A percentile compares a stretch with the other conserved stretches of the same genome.
Conservation (phyloP, 2,797 vertebrate genomes). For the Phrynocephalus forsythii region DNA sequence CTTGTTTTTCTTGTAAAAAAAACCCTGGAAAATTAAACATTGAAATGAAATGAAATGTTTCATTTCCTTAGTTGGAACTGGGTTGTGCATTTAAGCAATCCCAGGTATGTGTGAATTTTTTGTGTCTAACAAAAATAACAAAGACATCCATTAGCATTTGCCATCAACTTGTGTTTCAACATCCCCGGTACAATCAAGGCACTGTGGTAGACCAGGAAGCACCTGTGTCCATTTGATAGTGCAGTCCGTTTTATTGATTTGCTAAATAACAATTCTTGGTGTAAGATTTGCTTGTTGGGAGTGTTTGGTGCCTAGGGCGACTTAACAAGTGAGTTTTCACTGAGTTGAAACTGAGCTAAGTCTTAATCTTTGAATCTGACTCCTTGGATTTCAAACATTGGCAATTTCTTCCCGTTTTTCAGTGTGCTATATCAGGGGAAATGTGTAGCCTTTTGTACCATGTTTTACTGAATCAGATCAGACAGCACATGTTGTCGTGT, state of each 20-base stretch:
- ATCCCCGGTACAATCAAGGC: constrained; percentile 65
- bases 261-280: constrained; percentile 68
- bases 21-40: constrained; percentile 28
- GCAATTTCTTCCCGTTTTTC: constrained; percentile 70
- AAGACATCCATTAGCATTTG: constrained; percentile 44
- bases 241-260: constrained; percentile 79
- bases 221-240: constrained; percentile 80
- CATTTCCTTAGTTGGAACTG: background rate
- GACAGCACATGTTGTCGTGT: constrained; percentile 83
- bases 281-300: constrained; percentile 75
- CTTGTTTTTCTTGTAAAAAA: background rate
- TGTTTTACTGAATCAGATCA: constrained; percentile 83
- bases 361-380: constrained; percentile 75
- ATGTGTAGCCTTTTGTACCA: constrained; percentile 80
- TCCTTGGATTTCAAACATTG: constrained; percentile 76
- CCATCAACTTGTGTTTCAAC: constrained; percentile 61
- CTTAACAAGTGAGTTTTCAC: constrained; percentile 77
- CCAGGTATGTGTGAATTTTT: constrained; percentile 21
- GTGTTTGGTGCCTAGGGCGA: constrained; percentile 70
- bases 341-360: constrained; percentile 71
- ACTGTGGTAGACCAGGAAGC: constrained; percentile 70
- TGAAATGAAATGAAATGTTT: too few relatives aligned
- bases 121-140: constrained; percentile 42
- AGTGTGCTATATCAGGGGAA: constrained; percentile 78
- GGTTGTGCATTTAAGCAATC: background rate